A percentile compares a stretch with the other conserved stretches of the same genome.
These are phyloP conservation scores for Sphaerophoria taeniata DNA, from an alignment of 2,888 invertebrate species.

Conservation along the genomic window DNA sequence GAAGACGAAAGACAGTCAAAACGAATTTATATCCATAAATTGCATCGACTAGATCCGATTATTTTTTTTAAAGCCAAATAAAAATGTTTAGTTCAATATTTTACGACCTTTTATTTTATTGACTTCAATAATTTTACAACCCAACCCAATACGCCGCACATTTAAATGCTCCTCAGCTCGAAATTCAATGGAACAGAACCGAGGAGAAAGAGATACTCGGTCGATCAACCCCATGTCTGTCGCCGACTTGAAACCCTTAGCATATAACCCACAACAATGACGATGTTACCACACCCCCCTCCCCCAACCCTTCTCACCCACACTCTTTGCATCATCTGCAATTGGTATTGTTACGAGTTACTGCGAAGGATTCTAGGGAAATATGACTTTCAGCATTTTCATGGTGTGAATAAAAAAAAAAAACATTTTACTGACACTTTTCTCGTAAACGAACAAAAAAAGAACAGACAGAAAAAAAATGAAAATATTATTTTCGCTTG, in stretches of 20 bases:
- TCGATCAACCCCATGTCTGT: slow-evolving; percentile 35
- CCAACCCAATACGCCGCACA: not conserved
- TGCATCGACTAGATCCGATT: slow-evolving; percentile 6
- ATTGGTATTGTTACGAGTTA: slow-evolving; percentile 9
- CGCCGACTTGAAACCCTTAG: too few species aligned
- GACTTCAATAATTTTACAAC: slow-evolving; percentile 38
- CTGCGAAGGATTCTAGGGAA: slow-evolving; percentile 25
- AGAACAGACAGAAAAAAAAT: not conserved
- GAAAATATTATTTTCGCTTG: slow-evolving; percentile 26
- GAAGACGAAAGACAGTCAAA: not conserved
- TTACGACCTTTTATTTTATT: slow-evolving; percentile 41
- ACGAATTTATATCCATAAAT: slow-evolving; percentile 15
- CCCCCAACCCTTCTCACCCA: not conserved
- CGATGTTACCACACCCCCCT: not conserved
- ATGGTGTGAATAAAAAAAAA: not conserved
- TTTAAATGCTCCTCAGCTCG: not conserved
- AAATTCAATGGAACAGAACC: slow-evolving; percentile 29
- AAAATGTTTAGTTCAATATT: slow-evolving; percentile 30
- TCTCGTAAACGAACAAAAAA: slow-evolving; percentile 5
- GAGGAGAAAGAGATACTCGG: not conserved
- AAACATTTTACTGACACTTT: slow-evolving; percentile 37
- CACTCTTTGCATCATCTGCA: not conserved
- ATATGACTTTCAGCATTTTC: slow-evolving; percentile 39
- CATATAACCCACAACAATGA: not conserved
- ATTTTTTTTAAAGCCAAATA: slow-evolving; percentile 22